Evolutionary conservation across 2,888 invertebrate genomes (phyloP).

Genomic region (Linyphia triangularis): DNA sequence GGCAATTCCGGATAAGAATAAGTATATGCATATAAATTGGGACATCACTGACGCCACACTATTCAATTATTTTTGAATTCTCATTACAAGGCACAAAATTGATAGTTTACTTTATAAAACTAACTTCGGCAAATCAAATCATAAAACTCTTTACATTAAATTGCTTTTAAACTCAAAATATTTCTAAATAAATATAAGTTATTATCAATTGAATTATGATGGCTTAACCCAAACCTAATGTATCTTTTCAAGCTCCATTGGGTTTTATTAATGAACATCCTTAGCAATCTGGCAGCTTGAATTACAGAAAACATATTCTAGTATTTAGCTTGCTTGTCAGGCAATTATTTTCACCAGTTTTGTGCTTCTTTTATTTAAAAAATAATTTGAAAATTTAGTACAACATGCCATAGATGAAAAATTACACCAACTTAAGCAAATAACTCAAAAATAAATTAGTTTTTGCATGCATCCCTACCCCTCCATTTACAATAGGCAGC

Average conservation of each 20-base stretch:
- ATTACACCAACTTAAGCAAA: background rate
- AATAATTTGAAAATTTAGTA: background rate
- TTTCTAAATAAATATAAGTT: too few species aligned
- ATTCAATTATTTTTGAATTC: too few species aligned
- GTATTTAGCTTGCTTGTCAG: background rate
- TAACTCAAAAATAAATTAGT: slow-evolving; percentile 13
- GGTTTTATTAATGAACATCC: background rate
- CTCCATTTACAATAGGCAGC: background rate
- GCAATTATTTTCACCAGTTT: background rate
- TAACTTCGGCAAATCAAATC: too few species aligned
- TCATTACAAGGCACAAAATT: too few species aligned
- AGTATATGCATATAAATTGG: too few species aligned
- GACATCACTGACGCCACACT: too few species aligned
- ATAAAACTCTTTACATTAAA: too few species aligned
- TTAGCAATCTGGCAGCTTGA: background rate
- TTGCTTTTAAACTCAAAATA: too few species aligned
- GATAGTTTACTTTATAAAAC: too few species aligned
- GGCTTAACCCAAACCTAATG: too few species aligned
- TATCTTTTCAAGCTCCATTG: background rate
- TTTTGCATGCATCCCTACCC: background rate
- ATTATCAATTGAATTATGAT: too few species aligned
- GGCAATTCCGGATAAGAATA: too few species aligned
- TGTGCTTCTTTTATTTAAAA: background rate
- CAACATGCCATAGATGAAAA: slow-evolving; percentile 25
- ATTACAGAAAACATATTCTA: background rate